phyloP scores from a whole-genome alignment of 2,113 vertebrate genomes.

The Rhegmatorhina hoffmannsi region DNA sequence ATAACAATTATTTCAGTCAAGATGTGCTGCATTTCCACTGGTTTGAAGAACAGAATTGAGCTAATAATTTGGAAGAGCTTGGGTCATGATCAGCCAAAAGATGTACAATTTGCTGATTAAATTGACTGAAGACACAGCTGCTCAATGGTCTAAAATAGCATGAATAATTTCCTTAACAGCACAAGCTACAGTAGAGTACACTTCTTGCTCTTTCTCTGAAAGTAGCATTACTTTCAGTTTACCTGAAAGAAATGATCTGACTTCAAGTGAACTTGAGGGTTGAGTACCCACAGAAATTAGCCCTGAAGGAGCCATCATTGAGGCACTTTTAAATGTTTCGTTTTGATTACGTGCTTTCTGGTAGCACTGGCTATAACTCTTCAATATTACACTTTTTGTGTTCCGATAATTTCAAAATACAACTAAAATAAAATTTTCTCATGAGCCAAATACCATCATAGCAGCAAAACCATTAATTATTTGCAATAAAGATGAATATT shows the following conservation, averaged over 20 bases:
- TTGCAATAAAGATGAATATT: not conserved
- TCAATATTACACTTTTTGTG: not conserved
- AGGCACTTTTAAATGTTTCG: not conserved
- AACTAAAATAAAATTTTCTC: not conserved
- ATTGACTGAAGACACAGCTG: constrained; percentile 9
- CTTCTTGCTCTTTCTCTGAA: not conserved
- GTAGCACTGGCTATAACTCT: not conserved
- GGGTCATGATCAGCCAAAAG: not conserved
- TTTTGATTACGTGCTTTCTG: not conserved
- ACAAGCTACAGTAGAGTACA: not conserved
- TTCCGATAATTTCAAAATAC: not conserved
- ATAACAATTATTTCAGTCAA: not conserved
- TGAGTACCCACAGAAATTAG: not conserved
- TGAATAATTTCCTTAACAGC: not conserved
- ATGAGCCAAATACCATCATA: not conserved
- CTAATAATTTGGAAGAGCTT: constrained; percentile 18
- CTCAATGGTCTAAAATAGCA: not conserved
- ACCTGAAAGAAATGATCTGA: not conserved
- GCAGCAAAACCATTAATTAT: not conserved
- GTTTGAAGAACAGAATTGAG: not conserved
- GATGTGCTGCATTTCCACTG: not conserved
- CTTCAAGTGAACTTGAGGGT: not conserved
- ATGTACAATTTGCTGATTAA: not conserved
- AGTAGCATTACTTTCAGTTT: not conserved
- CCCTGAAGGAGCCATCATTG: not conserved